These are phyloP conservation scores for Microcebus tavaratra DNA, from an alignment of 2,113 vertebrate genomes.

Conservation along the genomic window DNA sequence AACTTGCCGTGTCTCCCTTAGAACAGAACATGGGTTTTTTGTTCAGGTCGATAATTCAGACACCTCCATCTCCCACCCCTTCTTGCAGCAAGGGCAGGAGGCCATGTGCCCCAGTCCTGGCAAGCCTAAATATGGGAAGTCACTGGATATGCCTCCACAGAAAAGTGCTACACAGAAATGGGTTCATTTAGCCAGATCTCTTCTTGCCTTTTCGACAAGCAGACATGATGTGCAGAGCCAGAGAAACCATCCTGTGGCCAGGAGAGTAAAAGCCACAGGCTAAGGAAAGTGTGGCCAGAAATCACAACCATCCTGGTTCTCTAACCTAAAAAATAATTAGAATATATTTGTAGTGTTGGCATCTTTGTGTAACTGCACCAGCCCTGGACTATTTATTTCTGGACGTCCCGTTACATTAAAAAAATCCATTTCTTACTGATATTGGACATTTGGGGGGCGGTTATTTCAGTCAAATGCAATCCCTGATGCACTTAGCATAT, in stretches of 20 bases:
- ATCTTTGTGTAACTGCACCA: neutral
- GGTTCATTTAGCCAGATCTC: neutral
- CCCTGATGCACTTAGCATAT: neutral
- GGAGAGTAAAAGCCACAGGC: neutral
- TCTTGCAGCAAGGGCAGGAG: neutral
- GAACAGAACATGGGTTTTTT: neutral
- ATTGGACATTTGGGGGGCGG: neutral
- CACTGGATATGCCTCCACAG: neutral
- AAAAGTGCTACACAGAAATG: neutral
- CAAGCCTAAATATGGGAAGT: neutral
- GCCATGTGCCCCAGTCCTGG: neutral
- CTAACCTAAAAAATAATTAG: neutral
- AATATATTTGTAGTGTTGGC: neutral
- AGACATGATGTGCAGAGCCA: neutral
- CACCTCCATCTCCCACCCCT: neutral
- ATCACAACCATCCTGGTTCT: neutral
- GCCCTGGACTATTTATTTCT: slow-evolving; percentile 8
- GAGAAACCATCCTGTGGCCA: neutral
- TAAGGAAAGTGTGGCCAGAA: neutral
- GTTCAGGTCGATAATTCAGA: neutral
- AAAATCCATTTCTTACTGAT: neutral
- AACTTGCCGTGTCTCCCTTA: neutral
- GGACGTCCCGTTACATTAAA: neutral
- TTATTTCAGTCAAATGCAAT: neutral
- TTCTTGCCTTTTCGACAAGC: neutral